Percentiles rank a stretch among this genome's conserved stretches.
Evolutionary conservation across 2,797 vertebrate genomes (phyloP).

Genomic region (Galaxias olidus): DNA sequence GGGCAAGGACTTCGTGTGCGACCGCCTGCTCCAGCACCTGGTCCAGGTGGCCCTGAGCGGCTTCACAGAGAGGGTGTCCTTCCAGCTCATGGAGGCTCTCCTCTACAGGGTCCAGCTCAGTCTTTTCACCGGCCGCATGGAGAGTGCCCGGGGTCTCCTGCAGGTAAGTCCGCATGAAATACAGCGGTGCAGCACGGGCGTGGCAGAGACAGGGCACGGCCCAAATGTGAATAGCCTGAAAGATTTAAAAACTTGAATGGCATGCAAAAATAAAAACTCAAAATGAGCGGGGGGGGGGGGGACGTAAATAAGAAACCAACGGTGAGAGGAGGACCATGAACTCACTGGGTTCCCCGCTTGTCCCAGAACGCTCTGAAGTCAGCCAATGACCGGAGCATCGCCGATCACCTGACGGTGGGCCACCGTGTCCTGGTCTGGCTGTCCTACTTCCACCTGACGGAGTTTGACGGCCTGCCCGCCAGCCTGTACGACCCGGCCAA

Average conservation of each 20-base stretch:
- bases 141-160: conserved; percentile 82
- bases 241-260: not conserved
- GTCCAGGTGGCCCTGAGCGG: conserved; percentile 56
- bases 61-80: conserved; percentile 76
- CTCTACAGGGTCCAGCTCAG: conserved; percentile 88
- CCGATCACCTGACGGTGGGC: conserved; percentile 73
- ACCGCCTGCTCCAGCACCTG: conserved; percentile 85
- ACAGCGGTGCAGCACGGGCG: not conserved
- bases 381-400: conserved; percentile 62
- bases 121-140: conserved; percentile 84
- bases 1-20: conserved; percentile 91
- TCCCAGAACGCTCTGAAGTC: conserved; percentile 84
- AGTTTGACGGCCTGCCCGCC: conserved; percentile 84
- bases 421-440: conserved; percentile 92
- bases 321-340: no score
- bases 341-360: not conserved
- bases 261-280: not conserved
- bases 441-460: conserved; percentile 87
- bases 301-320: no score
- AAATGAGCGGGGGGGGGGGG: not conserved
- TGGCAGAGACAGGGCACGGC: not conserved
- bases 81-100: conserved; percentile 90
- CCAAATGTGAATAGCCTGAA: not conserved
- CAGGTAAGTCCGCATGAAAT: conserved; percentile 74
- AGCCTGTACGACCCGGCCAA: conserved; percentile 84